These are phyloP conservation scores for Tragelaphus eurycerus DNA, from an alignment of 2,797 vertebrate genomes.

Conservation along the genomic window DNA sequence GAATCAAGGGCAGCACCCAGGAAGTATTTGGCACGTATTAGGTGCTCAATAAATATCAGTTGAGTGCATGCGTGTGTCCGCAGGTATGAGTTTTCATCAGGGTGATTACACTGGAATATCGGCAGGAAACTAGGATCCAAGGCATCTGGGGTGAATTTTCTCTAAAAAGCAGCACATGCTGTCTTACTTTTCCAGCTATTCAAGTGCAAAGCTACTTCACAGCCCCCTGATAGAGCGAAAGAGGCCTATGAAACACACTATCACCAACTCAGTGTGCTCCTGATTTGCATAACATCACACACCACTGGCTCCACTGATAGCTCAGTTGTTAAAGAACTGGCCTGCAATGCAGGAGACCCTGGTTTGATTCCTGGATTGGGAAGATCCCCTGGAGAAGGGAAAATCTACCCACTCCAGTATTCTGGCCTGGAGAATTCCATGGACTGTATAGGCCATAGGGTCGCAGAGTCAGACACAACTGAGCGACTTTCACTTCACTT, in stretches of 20 bases:
- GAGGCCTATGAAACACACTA: neutral
- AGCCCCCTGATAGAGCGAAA: fast-evolving
- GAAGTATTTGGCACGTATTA: fast-evolving
- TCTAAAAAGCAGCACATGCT: neutral
- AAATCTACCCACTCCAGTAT: neutral
- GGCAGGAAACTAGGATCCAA: neutral
- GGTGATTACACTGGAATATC: fast-evolving
- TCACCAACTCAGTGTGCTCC: fast-evolving
- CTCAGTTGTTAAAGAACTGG: neutral
- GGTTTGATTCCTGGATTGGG: neutral
- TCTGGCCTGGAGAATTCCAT: neutral
- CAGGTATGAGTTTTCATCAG: neutral
- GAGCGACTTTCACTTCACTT: neutral
- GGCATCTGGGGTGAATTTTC: neutral
- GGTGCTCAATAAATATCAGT: neutral
- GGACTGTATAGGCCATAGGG: neutral
- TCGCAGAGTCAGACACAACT: neutral
- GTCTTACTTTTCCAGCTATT: too few species aligned
- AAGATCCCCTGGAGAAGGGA: neutral
- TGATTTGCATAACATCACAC: fast-evolving
- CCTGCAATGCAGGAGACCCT: neutral
- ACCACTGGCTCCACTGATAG: neutral
- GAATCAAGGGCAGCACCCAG: neutral
- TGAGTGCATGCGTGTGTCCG: fast-evolving
- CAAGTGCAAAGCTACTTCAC: neutral